Evolutionary conservation across 2,888 invertebrate species (phyloP).

Genomic region (Calameuta pallipes): DNA sequence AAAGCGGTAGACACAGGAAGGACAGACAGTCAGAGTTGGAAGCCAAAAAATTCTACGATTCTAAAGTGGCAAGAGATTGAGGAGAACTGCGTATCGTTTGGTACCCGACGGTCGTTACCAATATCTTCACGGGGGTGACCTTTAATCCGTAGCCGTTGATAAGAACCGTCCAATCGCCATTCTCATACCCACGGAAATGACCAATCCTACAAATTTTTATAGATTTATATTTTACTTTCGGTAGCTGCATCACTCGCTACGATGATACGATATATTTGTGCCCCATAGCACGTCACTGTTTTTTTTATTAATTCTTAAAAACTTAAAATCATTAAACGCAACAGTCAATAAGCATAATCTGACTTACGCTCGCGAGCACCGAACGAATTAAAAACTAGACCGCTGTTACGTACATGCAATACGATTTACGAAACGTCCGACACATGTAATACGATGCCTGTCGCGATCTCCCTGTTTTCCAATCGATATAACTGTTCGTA

Average conservation of each 20-base stretch:
- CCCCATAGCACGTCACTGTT: background rate
- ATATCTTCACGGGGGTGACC: slow-evolving; percentile 57
- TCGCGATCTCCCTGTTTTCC: background rate
- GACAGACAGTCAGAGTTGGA: background rate
- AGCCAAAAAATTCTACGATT: background rate
- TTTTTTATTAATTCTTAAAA: background rate
- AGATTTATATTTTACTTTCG: background rate
- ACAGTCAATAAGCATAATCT: background rate
- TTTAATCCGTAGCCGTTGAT: slow-evolving; percentile 55
- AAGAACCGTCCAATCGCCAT: slow-evolving; percentile 39
- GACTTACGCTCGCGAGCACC: background rate
- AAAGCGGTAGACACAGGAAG: background rate
- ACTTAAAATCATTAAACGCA: background rate
- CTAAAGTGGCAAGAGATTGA: slow-evolving; percentile 14
- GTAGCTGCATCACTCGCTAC: background rate
- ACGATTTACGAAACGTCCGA: background rate
- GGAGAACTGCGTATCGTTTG: slow-evolving; percentile 29
- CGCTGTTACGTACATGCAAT: background rate
- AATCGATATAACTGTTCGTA: background rate
- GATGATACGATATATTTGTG: background rate
- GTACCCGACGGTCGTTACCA: slow-evolving; percentile 39
- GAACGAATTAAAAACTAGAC: background rate
- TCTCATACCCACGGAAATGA: background rate
- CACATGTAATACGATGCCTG: background rate
- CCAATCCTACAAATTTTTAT: background rate